Evolutionary conservation across 2,888 invertebrate species (phyloP).

Genomic region (Artemia sinica): DNA sequence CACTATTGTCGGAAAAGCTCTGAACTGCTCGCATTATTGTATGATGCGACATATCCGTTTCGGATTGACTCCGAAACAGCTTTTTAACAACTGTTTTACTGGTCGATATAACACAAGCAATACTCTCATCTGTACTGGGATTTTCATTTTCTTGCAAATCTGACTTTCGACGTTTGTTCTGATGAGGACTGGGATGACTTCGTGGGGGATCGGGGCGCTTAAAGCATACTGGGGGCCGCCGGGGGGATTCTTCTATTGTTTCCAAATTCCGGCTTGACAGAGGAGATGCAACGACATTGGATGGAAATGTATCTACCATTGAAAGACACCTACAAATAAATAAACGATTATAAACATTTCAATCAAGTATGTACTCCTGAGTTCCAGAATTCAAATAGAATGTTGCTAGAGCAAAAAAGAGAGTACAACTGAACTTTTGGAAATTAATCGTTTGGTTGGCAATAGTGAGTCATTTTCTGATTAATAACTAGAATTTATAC

Average conservation of each 20-base stretch:
- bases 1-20: slow-evolving; percentile 40
- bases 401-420: too few relatives aligned
- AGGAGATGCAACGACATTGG: background rate
- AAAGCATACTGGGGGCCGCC: slow-evolving; percentile 30
- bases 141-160: slow-evolving; percentile 3
- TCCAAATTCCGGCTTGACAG: background rate
- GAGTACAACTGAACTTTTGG: too few relatives aligned
- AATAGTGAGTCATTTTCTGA: too few relatives aligned
- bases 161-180: slow-evolving; percentile 34
- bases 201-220: slow-evolving; percentile 51
- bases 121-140: background rate
- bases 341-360: background rate
- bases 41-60: slow-evolving; percentile 1
- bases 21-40: slow-evolving; percentile 20
- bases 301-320: slow-evolving; percentile 2
- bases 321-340: slow-evolving; percentile 1
- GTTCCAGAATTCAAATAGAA: too few relatives aligned
- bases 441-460: too few relatives aligned
- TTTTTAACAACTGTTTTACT: background rate
- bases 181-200: slow-evolving; percentile 35
- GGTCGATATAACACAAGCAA: background rate
- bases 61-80: slow-evolving; percentile 6
- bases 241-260: slow-evolving; percentile 2
- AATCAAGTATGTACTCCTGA: background rate
- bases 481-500: too few relatives aligned